Evolutionary conservation across 2,113 vertebrate species (phyloP).

Genomic region (Arothron firmamentum): DNA sequence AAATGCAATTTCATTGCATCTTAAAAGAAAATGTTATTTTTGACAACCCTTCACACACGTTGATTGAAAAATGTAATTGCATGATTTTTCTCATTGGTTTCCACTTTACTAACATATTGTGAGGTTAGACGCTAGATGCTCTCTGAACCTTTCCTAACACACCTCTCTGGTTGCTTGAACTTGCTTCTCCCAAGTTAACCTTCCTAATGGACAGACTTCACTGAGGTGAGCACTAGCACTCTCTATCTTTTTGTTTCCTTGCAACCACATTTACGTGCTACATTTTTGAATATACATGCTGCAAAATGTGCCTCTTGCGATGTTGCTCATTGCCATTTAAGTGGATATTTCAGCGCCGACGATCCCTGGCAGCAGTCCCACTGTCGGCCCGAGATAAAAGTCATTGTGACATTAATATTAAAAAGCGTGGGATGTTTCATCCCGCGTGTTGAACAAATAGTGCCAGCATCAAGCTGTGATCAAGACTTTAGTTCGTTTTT

Average conservation of each 20-base stretch:
- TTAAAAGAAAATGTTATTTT: no score
- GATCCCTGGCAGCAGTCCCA: constrained; percentile 31
- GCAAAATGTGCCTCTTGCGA: no score
- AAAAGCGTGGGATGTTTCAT: constrained; percentile 33
- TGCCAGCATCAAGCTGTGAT: constrained; percentile 58
- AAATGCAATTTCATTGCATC: no score
- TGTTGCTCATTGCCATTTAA: background rate
- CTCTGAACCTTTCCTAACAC: constrained; percentile 48
- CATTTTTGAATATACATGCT: no score
- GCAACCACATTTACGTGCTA: no score
- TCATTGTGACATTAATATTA: constrained; percentile 60
- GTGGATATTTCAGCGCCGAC: constrained; percentile 29
- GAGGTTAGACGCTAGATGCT: constrained; percentile 1
- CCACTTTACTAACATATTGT: constrained; percentile 42
- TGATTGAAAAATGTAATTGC: no score
- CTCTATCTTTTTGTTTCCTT: background rate
- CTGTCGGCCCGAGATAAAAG: constrained; percentile 49
- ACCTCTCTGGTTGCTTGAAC: constrained; percentile 66
- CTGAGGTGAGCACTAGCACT: constrained; percentile 86
- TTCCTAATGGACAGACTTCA: constrained; percentile 91
- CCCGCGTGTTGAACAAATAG: constrained; percentile 52
- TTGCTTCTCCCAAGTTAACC: constrained; percentile 71
- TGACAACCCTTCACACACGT: no score
- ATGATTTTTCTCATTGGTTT: constrained; percentile 7
- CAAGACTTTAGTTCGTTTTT: constrained; percentile 45